These are phyloP conservation scores for Biston betularia DNA, from an alignment of 2,888 invertebrate genomes.

Conservation along the genomic window DNA sequence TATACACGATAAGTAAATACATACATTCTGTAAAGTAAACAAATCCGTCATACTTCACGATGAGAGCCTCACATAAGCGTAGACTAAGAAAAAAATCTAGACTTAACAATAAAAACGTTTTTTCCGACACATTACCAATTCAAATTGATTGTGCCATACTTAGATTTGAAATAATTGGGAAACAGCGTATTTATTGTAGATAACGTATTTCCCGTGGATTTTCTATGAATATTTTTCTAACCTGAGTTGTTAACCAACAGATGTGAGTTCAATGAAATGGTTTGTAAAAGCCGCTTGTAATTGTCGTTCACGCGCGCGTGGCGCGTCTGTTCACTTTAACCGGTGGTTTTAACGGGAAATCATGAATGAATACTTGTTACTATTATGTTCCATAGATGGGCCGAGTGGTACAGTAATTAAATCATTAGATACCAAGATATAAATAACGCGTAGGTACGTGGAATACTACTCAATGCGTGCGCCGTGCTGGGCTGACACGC, in stretches of 20 bases:
- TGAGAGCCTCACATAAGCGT: slow-evolving; percentile 18
- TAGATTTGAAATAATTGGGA: slow-evolving; percentile 9
- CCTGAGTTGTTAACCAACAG: neutral
- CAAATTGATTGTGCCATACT: slow-evolving; percentile 13
- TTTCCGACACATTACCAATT: slow-evolving; percentile 16
- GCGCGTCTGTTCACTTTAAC: slow-evolving; percentile 24
- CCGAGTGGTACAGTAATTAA: slow-evolving; percentile 53
- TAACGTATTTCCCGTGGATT: slow-evolving; percentile 13
- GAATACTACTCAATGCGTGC: slow-evolving; percentile 49
- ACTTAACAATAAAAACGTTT: slow-evolving; percentile 14
- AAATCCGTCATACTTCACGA: slow-evolving; percentile 19
- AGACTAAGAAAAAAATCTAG: slow-evolving; percentile 2
- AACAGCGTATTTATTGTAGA: slow-evolving; percentile 13
- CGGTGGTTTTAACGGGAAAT: slow-evolving; percentile 39
- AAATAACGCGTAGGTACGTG: slow-evolving; percentile 44
- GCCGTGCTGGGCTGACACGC: slow-evolving; percentile 37
- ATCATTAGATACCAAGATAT: slow-evolving; percentile 45
- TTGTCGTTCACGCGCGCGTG: slow-evolving; percentile 17
- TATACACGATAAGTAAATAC: slow-evolving; percentile 26
- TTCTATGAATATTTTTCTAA: slow-evolving; percentile 7
- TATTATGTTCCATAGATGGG: slow-evolving; percentile 34
- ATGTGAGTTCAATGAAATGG: slow-evolving; percentile 11
- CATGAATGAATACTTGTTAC: slow-evolving; percentile 41
- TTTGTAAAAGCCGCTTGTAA: slow-evolving; percentile 17
- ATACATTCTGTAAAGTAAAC: slow-evolving; percentile 22